Conservation (phyloP, 2,888 invertebrate species). For the Melipona bicolor region DNA sequence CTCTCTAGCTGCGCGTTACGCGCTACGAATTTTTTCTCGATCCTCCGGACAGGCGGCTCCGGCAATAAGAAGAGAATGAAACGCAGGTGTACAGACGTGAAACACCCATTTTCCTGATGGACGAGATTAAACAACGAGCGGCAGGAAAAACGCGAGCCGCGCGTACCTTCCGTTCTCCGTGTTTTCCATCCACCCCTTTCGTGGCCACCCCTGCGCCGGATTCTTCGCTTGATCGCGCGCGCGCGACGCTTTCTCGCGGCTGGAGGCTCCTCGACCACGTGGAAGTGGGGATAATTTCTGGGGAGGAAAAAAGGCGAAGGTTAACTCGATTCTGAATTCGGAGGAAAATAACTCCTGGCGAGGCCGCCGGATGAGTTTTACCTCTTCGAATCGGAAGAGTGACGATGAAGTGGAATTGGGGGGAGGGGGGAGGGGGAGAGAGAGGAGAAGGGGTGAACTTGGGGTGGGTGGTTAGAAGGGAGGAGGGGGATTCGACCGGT, state of each 20-base stretch:
- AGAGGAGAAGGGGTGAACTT: neutral
- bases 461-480: neutral
- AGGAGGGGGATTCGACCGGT: slow-evolving; percentile 45
- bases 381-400: slow-evolving; percentile 47
- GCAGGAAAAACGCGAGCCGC: slow-evolving; percentile 28
- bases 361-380: slow-evolving; percentile 58
- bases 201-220: neutral
- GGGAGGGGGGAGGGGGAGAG: neutral
- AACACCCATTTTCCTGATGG: neutral
- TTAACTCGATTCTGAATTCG: slow-evolving; percentile 79
- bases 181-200: slow-evolving; percentile 1
- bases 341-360: slow-evolving; percentile 71
- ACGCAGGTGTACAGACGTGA: neutral
- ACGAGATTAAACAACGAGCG: slow-evolving; percentile 39
- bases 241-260: slow-evolving; percentile 12
- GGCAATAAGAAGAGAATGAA: neutral
- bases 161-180: slow-evolving; percentile 16
- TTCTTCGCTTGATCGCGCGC: slow-evolving; percentile 6
- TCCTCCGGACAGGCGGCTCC: neutral
- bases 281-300: slow-evolving; percentile 69
- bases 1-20: too few species aligned
- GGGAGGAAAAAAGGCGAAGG: slow-evolving; percentile 61
- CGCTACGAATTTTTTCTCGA: neutral
- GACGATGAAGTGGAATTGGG: neutral
- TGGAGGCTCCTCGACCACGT: neutral